These are phyloP conservation scores for Heliothis peltigera DNA, from an alignment of 2,888 invertebrate species.

Conservation along the genomic window DNA sequence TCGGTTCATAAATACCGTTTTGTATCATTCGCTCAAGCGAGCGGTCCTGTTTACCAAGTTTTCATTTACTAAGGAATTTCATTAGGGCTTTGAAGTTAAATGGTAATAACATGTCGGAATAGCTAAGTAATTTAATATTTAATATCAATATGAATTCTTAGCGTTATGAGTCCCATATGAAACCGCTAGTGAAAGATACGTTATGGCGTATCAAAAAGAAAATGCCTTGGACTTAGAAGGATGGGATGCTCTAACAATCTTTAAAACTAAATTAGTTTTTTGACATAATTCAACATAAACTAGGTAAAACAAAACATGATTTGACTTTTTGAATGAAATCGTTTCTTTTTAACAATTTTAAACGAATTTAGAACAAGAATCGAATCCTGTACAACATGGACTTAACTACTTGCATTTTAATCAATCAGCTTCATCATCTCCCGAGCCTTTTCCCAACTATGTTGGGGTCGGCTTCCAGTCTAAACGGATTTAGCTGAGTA, in stretches of 20 bases:
- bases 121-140: constrained; percentile 9
- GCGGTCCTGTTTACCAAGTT: constrained; percentile 32
- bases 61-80: constrained; percentile 45
- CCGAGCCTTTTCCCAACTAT: no score
- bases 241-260: constrained; percentile 33
- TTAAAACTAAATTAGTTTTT: constrained; percentile 31
- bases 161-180: not conserved
- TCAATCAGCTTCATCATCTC: no score
- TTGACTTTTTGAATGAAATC: no score
- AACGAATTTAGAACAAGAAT: no score
- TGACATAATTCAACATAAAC: no score
- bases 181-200: not conserved
- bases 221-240: constrained; percentile 11
- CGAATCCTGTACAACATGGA: no score
- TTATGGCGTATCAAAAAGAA: constrained; percentile 14
- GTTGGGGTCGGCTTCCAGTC: no score
- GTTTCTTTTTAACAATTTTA: no score
- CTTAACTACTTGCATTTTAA: no score
- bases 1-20: constrained; percentile 48
- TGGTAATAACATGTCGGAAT: constrained; percentile 2
- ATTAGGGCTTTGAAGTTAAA: constrained; percentile 21
- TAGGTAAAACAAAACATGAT: no score
- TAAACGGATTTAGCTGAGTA: no score
- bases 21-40: constrained; percentile 39
- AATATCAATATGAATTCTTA: not conserved